Conservation (phyloP, 2,888 invertebrate species). For the Polylopha cassiicola region DNA sequence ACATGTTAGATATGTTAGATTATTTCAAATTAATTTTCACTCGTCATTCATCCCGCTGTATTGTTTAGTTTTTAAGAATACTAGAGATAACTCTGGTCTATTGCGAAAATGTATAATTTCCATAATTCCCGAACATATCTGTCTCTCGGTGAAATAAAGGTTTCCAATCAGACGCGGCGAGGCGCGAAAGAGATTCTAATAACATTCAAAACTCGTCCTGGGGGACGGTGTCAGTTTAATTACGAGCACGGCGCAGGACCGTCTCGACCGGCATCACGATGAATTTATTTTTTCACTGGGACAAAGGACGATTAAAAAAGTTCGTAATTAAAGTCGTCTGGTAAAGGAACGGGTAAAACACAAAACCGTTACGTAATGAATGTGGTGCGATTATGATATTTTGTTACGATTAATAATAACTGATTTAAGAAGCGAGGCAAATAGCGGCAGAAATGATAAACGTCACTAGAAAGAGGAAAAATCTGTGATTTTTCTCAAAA, state of each 20-base stretch:
- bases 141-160: constrained; percentile 37
- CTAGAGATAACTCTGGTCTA: too few species aligned
- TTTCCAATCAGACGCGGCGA: constrained; percentile 70
- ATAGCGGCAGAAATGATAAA: too few species aligned
- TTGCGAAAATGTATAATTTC: constrained; percentile 14
- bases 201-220: constrained; percentile 74
- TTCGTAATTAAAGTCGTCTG: constrained; percentile 69
- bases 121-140: constrained; percentile 37
- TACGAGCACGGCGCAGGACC: constrained; percentile 50
- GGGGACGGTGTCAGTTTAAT: constrained; percentile 73
- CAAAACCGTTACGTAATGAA: constrained; percentile 39
- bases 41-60: constrained; percentile 24
- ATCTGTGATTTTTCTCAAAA: too few species aligned
- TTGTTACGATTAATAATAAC: constrained; percentile 24
- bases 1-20: constrained; percentile 32
- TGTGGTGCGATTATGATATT: constrained; percentile 26
- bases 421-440: too few species aligned
- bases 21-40: constrained; percentile 27
- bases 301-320: constrained; percentile 76
- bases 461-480: too few species aligned
- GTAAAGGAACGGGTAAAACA: constrained; percentile 59
- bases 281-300: constrained; percentile 65
- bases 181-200: constrained; percentile 74
- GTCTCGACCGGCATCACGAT: constrained; percentile 60
- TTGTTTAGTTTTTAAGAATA: constrained; percentile 25